These are phyloP conservation scores for Planococcus citri DNA, from an alignment of 1,140 invertebrate genomes.

Conservation along the genomic window DNA sequence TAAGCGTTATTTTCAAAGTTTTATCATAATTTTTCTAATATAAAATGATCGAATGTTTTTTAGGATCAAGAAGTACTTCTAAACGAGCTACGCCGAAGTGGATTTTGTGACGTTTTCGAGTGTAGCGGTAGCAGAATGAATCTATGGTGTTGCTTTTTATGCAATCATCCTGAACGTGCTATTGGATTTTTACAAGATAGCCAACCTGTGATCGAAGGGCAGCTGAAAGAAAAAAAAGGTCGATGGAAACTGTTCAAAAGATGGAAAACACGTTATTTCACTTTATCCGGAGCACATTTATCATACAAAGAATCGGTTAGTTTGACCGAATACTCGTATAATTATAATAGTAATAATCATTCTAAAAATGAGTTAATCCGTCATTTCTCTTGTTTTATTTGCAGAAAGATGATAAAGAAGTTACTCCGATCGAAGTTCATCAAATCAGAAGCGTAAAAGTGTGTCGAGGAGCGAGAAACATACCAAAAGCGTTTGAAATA, in stretches of 20 bases:
- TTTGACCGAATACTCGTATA: neutral
- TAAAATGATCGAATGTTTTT: conserved; percentile 14
- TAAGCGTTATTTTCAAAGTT: neutral
- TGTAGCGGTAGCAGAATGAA: conserved; percentile 40
- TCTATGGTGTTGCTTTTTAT: conserved; percentile 77
- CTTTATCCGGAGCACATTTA: conserved; percentile 77
- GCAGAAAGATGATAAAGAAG: conserved; percentile 42
- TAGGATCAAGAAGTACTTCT: conserved; percentile 73
- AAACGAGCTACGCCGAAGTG: conserved; percentile 69
- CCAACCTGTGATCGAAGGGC: conserved; percentile 72
- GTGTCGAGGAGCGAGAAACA: conserved; percentile 65
- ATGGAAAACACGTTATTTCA: conserved; percentile 88
- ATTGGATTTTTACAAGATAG: conserved; percentile 62
- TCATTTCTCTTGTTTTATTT: conserved; percentile 26
- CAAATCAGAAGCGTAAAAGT: conserved; percentile 87
- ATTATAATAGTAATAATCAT: neutral
- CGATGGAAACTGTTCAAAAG: conserved; percentile 78
- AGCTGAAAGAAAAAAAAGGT: conserved; percentile 89
- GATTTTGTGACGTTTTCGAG: conserved; percentile 88
- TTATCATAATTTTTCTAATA: too few relatives aligned
- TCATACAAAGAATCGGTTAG: conserved; percentile 74
- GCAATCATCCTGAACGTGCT: conserved; percentile 79
- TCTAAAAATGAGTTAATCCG: neutral
- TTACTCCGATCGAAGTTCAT: conserved; percentile 61
- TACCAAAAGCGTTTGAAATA: conserved; percentile 91